A percentile compares a stretch with the other conserved stretches of the same genome.
These are phyloP conservation scores for Ranitomeya variabilis DNA, from an alignment of 2,113 vertebrate species.

Conservation along the genomic window DNA sequence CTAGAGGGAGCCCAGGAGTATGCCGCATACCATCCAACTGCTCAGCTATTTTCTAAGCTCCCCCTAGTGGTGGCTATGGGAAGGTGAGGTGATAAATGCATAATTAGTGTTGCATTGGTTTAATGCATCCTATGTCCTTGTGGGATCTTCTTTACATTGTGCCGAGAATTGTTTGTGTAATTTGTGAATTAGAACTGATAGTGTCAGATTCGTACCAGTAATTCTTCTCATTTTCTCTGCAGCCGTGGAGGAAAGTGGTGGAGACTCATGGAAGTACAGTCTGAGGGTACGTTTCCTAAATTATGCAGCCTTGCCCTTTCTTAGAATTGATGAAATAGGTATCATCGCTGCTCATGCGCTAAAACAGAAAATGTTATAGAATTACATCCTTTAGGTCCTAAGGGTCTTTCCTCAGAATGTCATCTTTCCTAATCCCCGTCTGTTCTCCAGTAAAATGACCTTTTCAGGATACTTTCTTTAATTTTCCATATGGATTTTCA, in stretches of 20 bases:
- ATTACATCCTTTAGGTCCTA: slow-evolving; percentile 40
- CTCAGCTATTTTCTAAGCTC: too few species aligned
- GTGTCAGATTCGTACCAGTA: background rate
- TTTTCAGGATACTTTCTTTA: slow-evolving; percentile 28
- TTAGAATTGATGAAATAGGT: slow-evolving; percentile 49
- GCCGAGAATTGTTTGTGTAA: background rate
- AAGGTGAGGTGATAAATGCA: too few species aligned
- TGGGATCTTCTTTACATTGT: background rate
- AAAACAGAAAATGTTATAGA: slow-evolving; percentile 28
- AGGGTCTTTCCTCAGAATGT: slow-evolving; percentile 35
- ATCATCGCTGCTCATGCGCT: background rate
- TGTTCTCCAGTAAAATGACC: background rate
- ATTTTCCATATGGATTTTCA: slow-evolving; percentile 30
- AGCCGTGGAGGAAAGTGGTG: slow-evolving; percentile 94
- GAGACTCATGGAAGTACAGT: slow-evolving; percentile 99
- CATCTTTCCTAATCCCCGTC: slow-evolving; percentile 9
- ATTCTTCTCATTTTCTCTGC: slow-evolving; percentile 48
- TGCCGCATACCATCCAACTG: too few species aligned
- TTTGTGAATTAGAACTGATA: background rate
- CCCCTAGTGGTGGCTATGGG: too few species aligned
- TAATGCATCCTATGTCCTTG: background rate
- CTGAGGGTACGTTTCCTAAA: slow-evolving; percentile 83
- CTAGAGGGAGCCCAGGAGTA: too few species aligned
- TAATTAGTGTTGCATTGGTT: background rate
- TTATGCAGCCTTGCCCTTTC: slow-evolving; percentile 39